Evolutionary conservation across 2,797 vertebrate genomes (phyloP).

Genomic region (Xiphorhynchus erythropygius): DNA sequence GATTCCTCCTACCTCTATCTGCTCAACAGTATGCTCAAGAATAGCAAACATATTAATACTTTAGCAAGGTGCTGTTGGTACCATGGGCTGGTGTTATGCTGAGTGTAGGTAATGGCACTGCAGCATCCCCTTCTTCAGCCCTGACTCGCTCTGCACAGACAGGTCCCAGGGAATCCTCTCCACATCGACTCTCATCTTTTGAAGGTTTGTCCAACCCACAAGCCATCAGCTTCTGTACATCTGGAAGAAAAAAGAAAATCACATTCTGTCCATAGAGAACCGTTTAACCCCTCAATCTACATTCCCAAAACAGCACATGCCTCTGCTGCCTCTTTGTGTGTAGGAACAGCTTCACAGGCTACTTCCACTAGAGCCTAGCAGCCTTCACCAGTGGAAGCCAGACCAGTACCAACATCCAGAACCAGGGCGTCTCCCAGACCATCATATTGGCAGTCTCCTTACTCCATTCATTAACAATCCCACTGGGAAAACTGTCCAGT

Average conservation of each 20-base stretch:
- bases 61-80: conserved; percentile 6
- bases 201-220: conserved; percentile 73
- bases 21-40: not conserved
- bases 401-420: not conserved
- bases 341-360: not conserved
- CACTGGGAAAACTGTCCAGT: not conserved
- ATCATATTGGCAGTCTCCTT: not conserved
- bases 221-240: conserved; percentile 84
- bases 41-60: not conserved
- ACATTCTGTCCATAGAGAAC: not conserved
- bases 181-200: conserved; percentile 55
- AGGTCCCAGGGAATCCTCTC: not conserved
- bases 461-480: not conserved
- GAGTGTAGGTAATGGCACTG: conserved; percentile 69
- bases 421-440: not conserved
- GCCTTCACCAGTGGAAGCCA: not conserved
- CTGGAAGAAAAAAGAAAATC: conserved; percentile 68
- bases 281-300: not conserved
- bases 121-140: conserved; percentile 31
- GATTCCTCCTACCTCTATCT: not conserved
- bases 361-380: not conserved
- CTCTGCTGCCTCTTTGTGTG: not conserved
- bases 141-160: not conserved
- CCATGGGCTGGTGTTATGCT: conserved; percentile 76
- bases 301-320: not conserved